Evolutionary conservation across 2,113 vertebrate species (phyloP).

Genomic region (Microtus pennsylvanicus): DNA sequence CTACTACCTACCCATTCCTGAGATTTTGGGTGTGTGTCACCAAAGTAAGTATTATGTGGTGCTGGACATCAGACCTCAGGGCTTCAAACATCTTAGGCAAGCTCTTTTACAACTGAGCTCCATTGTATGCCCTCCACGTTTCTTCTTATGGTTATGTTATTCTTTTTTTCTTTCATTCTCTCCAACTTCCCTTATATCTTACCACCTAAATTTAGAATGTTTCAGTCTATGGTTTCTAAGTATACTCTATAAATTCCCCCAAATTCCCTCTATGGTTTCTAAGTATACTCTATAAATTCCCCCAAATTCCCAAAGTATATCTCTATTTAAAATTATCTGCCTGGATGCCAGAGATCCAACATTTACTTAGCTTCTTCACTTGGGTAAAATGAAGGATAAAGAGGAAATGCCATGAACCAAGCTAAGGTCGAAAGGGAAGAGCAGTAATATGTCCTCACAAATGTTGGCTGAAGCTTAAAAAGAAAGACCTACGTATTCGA

Average conservation of each 20-base stretch:
- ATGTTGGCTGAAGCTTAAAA: not conserved
- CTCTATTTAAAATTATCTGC: not conserved
- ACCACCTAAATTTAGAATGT: not conserved
- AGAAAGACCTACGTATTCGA: not conserved
- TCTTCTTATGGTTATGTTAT: fast-evolving
- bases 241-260: not conserved
- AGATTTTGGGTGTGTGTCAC: not conserved
- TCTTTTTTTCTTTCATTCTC: not conserved
- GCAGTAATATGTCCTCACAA: not conserved
- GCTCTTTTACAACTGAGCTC: too few relatives aligned
- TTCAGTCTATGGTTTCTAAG: not conserved
- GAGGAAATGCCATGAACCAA: not conserved
- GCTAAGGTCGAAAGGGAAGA: not conserved
- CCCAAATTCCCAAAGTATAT: not conserved
- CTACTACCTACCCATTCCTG: not conserved
- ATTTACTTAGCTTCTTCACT: not conserved
- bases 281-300: not conserved
- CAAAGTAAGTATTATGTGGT: not conserved
- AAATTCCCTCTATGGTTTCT: not conserved
- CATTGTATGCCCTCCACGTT: fast-evolving
- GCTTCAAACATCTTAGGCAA: too few relatives aligned
- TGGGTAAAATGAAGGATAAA: not conserved
- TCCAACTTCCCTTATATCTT: not conserved
- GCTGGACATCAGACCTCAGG: not conserved
- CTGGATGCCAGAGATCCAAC: not conserved